Conservation (phyloP, 2,113 vertebrate genomes). For the Plestiodon gilberti region DNA sequence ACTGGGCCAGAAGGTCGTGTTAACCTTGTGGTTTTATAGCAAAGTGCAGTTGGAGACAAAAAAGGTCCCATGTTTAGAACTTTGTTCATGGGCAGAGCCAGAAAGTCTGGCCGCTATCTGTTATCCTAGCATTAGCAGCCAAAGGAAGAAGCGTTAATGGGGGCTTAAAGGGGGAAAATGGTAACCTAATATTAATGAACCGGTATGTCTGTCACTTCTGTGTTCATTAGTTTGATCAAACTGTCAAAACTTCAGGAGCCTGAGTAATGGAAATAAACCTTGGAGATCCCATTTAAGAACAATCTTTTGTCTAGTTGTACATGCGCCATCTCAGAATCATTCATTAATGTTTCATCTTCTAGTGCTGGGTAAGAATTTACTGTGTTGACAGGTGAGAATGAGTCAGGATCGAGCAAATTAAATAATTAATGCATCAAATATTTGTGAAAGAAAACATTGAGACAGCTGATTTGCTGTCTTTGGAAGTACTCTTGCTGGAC, state of each 20-base stretch:
- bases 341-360: neutral
- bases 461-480: neutral
- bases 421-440: neutral
- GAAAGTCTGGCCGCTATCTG: slow-evolving; percentile 87
- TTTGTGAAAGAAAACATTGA: slow-evolving; percentile 2
- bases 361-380: neutral
- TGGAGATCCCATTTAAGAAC: slow-evolving; percentile 48
- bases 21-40: slow-evolving; percentile 87
- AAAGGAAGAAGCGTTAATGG: slow-evolving; percentile 79
- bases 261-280: slow-evolving; percentile 67
- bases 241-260: slow-evolving; percentile 78
- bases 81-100: slow-evolving; percentile 83
- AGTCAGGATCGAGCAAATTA: neutral
- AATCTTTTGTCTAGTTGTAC: slow-evolving; percentile 33
- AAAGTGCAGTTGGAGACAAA: slow-evolving; percentile 81
- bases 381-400: slow-evolving; percentile 3
- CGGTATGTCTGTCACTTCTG: slow-evolving; percentile 74
- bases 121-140: slow-evolving; percentile 81
- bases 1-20: slow-evolving; percentile 79
- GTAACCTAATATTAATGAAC: slow-evolving; percentile 82
- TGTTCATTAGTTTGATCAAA: slow-evolving; percentile 73
- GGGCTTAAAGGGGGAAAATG: slow-evolving; percentile 69
- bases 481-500: neutral
- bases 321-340: slow-evolving; percentile 20
- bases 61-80: slow-evolving; percentile 79